Evolutionary conservation across 2,113 vertebrate species (phyloP).

Genomic region (Hippocampus comes): DNA sequence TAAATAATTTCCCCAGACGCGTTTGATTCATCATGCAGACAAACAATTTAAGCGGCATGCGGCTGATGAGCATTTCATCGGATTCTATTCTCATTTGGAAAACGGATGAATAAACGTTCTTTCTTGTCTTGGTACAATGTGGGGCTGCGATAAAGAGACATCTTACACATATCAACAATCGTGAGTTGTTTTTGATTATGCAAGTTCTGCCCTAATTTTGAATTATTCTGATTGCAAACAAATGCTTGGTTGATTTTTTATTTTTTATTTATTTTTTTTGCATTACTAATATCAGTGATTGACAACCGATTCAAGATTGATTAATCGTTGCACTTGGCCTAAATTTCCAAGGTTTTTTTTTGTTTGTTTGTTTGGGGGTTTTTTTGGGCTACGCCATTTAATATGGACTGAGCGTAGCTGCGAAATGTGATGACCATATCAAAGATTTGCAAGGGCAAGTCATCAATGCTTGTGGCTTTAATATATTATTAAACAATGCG

Average conservation of each 20-base stretch:
- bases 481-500: neutral
- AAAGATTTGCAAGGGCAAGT: neutral
- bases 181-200: neutral
- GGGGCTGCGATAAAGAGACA: neutral
- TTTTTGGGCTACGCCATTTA: neutral
- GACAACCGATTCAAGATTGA: too few species aligned
- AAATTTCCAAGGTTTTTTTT: neutral
- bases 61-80: constrained; percentile 46
- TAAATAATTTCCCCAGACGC: constrained; percentile 64
- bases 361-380: too few species aligned
- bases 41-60: constrained; percentile 65
- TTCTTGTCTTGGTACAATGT: constrained; percentile 3
- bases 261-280: too few species aligned
- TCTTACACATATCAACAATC: too few species aligned
- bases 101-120: neutral
- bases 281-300: too few species aligned
- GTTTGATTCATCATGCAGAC: constrained; percentile 67
- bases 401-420: neutral
- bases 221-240: too few species aligned
- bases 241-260: neutral
- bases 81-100: constrained; percentile 41
- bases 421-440: neutral
- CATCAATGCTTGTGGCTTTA: neutral
- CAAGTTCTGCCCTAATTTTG: neutral
- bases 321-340: too few species aligned